Percentiles rank a stretch among this genome's conserved stretches.
These are phyloP conservation scores for Apotomis betuletana DNA, from an alignment of 2,888 invertebrate genomes.

Conservation along the genomic window DNA sequence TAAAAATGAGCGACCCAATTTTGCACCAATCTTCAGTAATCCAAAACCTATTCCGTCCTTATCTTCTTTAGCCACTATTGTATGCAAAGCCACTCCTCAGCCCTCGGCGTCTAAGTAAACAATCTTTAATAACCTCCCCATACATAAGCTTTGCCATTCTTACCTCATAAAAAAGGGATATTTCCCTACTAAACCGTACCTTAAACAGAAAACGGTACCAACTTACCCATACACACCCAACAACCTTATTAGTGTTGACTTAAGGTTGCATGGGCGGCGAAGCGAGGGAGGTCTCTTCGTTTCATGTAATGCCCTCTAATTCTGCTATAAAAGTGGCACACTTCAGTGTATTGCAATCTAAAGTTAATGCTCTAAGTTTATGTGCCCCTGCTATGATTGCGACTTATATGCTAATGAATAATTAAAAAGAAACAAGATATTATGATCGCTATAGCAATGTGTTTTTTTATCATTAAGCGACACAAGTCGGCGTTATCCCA, in stretches of 20 bases:
- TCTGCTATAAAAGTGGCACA: constrained; percentile 75
- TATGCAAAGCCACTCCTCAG: constrained; percentile 24
- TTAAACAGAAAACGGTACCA: constrained; percentile 68
- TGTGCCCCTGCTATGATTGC: constrained; percentile 44
- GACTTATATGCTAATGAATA: constrained; percentile 29
- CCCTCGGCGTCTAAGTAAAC: constrained; percentile 64
- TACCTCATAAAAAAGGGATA: constrained; percentile 80
- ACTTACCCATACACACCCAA: constrained; percentile 43
- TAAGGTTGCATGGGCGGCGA: constrained; percentile 45
- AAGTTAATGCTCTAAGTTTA: constrained; percentile 73
- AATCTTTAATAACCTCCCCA: constrained; percentile 71
- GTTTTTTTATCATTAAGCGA: too few species aligned
- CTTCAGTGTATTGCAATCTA: constrained; percentile 80
- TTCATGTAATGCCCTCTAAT: constrained; percentile 71
- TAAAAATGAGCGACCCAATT: too few species aligned
- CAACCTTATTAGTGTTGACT: constrained; percentile 42
- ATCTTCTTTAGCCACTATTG: not conserved
- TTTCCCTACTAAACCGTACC: constrained; percentile 76
- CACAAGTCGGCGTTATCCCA: too few species aligned
- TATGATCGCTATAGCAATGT: too few species aligned
- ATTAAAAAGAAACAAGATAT: not conserved
- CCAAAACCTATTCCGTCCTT: not conserved
- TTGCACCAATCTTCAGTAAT: too few species aligned
- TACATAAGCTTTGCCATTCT: constrained; percentile 76
- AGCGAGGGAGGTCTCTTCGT: constrained; percentile 42